Evolutionary conservation across 2,888 invertebrate genomes (phyloP).

Genomic region (Chloromyia formosa): DNA sequence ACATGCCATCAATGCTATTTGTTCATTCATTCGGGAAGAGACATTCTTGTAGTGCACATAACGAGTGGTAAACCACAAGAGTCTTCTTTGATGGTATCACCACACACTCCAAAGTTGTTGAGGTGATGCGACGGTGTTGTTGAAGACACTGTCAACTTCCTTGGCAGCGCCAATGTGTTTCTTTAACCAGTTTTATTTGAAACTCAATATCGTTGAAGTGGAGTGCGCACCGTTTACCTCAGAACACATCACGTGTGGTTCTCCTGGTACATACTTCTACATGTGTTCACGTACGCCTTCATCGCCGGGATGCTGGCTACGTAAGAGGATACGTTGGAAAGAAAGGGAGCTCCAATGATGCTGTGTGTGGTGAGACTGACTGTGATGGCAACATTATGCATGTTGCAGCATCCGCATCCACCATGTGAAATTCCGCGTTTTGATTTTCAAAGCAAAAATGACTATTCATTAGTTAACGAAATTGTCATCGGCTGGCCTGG

Average conservation of each 20-base stretch:
- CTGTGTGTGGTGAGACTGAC: neutral
- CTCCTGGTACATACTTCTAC: neutral
- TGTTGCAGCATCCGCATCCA: neutral
- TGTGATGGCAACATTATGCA: neutral
- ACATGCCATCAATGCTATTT: neutral
- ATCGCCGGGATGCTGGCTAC: too few species aligned
- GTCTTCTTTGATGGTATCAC: slow-evolving; percentile 19
- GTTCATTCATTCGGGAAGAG: slow-evolving; percentile 3
- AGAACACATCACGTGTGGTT: neutral
- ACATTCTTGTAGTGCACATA: slow-evolving; percentile 9
- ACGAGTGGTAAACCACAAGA: slow-evolving; percentile 19
- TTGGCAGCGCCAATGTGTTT: neutral
- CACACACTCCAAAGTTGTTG: neutral
- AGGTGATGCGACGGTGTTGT: slow-evolving; percentile 8
- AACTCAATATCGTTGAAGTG: slow-evolving; percentile 27
- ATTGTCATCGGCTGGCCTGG: slow-evolving; percentile 23
- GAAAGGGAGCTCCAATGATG: neutral
- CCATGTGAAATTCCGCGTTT: slow-evolving; percentile 23
- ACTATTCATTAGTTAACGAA: slow-evolving; percentile 38
- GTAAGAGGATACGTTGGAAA: slow-evolving; percentile 4
- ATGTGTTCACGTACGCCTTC: slow-evolving; percentile 19
- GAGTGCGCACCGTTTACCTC: neutral
- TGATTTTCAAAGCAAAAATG: slow-evolving; percentile 39
- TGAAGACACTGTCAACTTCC: slow-evolving; percentile 7
- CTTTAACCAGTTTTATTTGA: slow-evolving; percentile 21